Base-by-base conservation (phyloP, 2,888 invertebrate genomes). In the Drosophila tripunctata region DNA sequence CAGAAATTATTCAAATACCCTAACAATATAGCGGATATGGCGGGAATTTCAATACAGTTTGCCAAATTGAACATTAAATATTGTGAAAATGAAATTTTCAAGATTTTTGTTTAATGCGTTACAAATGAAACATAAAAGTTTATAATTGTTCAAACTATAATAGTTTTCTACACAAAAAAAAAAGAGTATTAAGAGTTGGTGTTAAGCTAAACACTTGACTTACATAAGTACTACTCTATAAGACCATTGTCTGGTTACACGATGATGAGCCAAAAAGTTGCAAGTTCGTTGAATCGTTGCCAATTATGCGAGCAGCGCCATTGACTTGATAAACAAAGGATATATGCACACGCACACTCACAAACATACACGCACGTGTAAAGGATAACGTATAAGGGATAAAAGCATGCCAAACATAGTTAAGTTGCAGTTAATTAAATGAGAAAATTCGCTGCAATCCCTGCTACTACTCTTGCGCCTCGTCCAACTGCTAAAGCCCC, bases 371-470 rank as follows among this genome's bases (percentile, higher is more conserved):
- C 47, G 52, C 51, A 45, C 31, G 31, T 55, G 15, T 3, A 30
- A 36, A 27, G 24, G 33, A 27, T 40, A 40, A 40, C 19, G 27
- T 17, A 14, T 21, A 47, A 47, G 33, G 19, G 15, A 44, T 41
- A 38, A 31, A 61, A 44, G 35, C 15, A 57, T 55, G 38, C 44
- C 62, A 50, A 62, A 52, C 52, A 47, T 43, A 55, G 54, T 51
- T 38, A 24, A 43, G 36, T 22, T 41, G 62, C 24, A 56, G 62
- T 65, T 74, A 78, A 70, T 67, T 64, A 77, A 51, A 41, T 33
- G 38, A 21, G 1, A 15, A 3, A 33, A 35, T 15, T 21, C n/a
- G n/a, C 17, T 33, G 22, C 31, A 7, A n/a, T 14, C 30, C 6
- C 7, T 14, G 8, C 3, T 43, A 1, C 6, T 14, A n/a, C n/a